Evolutionary conservation across 2,113 vertebrate genomes (phyloP), one percentile per base, ranked within the genome.

Genomic region (Apodemus sylvaticus): DNA sequence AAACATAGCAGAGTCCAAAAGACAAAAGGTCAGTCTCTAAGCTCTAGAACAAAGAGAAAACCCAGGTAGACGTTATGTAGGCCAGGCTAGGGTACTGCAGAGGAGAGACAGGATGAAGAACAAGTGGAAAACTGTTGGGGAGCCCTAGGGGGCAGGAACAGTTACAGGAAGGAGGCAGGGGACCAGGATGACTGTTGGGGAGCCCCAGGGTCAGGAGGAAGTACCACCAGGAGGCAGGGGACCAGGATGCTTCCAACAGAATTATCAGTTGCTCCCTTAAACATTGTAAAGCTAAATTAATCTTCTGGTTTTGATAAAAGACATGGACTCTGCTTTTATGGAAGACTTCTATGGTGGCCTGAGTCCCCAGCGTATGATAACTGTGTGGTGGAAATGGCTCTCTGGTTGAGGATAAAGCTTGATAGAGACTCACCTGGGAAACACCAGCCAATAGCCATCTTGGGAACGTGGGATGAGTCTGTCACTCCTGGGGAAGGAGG

Each of bases 1-100:
- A 93, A 88, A 68, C 34, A 68, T 53, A 79, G 51, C 74, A 64
- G 83, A 89, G 20, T 34, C 94, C 78, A 48, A 55, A 92, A 94
- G 78, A 78, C 70, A 83, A 53, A 78, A 62, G 5, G 62, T 11
- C 64, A 66, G 12, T 58, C 42, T 93, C 42, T 71, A 51, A 78
- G 62, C 39, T 19, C 42, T 66, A 51, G 70, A 83, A 64, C 19
- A 58, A 86, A 17, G 48, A 31, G 11, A 22, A 11, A 51, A 39
- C 16, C 0, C 5, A 60, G 64, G n/a, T 20, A 45, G 92, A 71
- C 62, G 14, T 20, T 29, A 1, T 0, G 2, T 36, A 34, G 17
- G 36, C 26, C 7, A 7, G 3, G 24, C 9, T 29, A 10, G 1
- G 14, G 51, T 34, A 31, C 34, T 4, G 4, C 16, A 36, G 16